Evolutionary conservation across 1,140 invertebrate genomes (phyloP).

Genomic region (Solenopsis fugax): DNA sequence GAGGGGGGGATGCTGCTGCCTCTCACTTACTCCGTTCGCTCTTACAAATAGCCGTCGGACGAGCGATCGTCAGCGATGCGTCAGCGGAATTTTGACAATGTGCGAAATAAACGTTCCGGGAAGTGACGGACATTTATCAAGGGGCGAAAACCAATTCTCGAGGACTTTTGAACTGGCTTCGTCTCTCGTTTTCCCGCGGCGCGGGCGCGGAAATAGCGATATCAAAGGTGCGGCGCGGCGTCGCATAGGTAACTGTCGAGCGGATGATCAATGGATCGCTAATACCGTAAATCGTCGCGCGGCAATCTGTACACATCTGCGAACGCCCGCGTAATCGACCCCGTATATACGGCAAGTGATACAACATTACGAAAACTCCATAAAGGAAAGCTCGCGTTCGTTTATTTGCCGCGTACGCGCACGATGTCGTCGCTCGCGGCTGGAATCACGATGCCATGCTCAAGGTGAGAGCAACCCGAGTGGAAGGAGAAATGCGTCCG

Average conservation of each 20-base stretch:
- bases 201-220: conserved; percentile 29
- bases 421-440: too few species aligned
- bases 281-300: conserved; percentile 29
- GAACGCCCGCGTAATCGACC: conserved; percentile 36
- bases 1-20: neutral
- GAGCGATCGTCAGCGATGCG: conserved; percentile 48
- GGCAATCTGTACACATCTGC: conserved; percentile 32
- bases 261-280: conserved; percentile 15
- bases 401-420: neutral
- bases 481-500: too few species aligned
- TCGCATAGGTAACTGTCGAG: neutral
- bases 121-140: conserved; percentile 56
- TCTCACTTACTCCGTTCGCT: conserved; percentile 1
- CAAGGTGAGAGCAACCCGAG: too few species aligned
- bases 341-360: too few species aligned
- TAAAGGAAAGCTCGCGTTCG: neutral
- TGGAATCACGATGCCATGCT: too few species aligned
- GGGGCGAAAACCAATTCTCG: conserved; percentile 50
- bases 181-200: too few species aligned
- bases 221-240: neutral
- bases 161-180: conserved; percentile 34
- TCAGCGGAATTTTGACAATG: conserved; percentile 57
- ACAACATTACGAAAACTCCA: neutral
- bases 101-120: conserved; percentile 45
- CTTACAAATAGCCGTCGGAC: conserved; percentile 45